These are phyloP conservation scores for Phthorimaea operculella DNA, from an alignment of 1,140 invertebrate genomes.

Conservation along the genomic window DNA sequence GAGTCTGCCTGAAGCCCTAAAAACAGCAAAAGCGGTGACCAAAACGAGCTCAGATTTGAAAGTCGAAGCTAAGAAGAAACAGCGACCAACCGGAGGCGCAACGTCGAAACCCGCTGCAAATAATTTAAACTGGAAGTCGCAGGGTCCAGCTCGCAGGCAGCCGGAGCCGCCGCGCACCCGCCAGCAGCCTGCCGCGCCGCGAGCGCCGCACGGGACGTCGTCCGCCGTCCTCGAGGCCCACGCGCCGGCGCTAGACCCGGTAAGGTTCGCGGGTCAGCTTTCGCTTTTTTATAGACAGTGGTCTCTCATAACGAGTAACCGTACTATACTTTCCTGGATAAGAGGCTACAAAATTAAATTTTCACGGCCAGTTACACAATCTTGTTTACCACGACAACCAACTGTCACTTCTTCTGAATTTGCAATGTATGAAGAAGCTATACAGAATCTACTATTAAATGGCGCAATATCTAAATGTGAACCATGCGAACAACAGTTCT, in stretches of 20 bases:
- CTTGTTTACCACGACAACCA: background rate
- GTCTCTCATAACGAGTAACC: background rate
- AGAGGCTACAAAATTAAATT: background rate
- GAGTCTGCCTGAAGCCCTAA: background rate
- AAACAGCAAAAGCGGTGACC: background rate
- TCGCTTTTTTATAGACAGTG: background rate
- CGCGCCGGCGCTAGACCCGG: background rate
- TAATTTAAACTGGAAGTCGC: conserved; percentile 1
- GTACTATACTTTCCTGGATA: conserved; percentile 3
- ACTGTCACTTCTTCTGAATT: background rate
- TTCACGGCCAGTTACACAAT: background rate
- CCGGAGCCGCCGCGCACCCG: background rate
- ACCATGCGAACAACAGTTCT: background rate
- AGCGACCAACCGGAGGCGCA: background rate
- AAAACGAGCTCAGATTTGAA: background rate
- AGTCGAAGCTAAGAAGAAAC: background rate
- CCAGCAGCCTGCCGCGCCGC: background rate
- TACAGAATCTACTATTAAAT: background rate
- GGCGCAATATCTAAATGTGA: background rate
- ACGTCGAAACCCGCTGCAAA: background rate
- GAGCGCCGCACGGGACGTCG: background rate
- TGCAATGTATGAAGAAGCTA: background rate
- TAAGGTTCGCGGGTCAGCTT: background rate
- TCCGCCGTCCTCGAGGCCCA: background rate
- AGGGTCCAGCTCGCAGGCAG: background rate